Percentiles rank a stretch among this genome's conserved stretches.
These are phyloP conservation scores for Drosophila rufa DNA, from an alignment of 1,140 invertebrate genomes.

Conservation along the genomic window DNA sequence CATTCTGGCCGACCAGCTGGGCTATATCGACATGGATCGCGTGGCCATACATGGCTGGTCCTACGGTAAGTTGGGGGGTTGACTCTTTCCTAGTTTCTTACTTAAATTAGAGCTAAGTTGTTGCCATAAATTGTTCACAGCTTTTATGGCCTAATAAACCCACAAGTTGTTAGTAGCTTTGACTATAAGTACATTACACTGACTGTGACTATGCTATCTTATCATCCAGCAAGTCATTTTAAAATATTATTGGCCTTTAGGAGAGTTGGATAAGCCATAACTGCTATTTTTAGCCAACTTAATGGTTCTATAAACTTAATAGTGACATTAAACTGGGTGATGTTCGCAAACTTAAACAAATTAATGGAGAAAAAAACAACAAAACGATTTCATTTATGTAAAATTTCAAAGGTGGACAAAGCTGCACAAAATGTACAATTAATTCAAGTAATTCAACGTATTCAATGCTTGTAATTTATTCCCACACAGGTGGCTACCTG, in stretches of 20 bases:
- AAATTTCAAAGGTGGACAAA: background rate
- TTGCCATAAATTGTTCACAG: background rate
- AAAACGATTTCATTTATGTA: background rate
- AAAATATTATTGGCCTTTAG: background rate
- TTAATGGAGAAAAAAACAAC: too few relatives aligned
- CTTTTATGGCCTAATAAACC: too few relatives aligned
- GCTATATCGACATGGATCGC: slow-evolving; percentile 95
- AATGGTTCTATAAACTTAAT: background rate
- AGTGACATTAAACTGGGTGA: background rate
- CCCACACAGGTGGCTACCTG: slow-evolving; percentile 89
- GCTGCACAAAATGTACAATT: too few relatives aligned
- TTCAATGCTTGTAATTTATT: slow-evolving; percentile 12
- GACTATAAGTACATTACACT: too few relatives aligned
- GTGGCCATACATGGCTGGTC: slow-evolving; percentile 99
- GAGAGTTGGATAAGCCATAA: too few relatives aligned
- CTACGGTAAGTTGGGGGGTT: slow-evolving; percentile 89
- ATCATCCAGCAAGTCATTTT: background rate
- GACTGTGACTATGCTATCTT: background rate
- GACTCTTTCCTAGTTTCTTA: background rate
- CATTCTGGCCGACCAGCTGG: slow-evolving; percentile 92
- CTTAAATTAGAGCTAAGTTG: background rate
- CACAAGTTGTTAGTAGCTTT: too few relatives aligned
- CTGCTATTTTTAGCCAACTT: background rate
- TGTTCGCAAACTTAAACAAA: background rate
- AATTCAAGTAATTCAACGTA: background rate